Base-by-base conservation (phyloP, 2,797 vertebrate species). In the Labroides dimidiatus region DNA sequence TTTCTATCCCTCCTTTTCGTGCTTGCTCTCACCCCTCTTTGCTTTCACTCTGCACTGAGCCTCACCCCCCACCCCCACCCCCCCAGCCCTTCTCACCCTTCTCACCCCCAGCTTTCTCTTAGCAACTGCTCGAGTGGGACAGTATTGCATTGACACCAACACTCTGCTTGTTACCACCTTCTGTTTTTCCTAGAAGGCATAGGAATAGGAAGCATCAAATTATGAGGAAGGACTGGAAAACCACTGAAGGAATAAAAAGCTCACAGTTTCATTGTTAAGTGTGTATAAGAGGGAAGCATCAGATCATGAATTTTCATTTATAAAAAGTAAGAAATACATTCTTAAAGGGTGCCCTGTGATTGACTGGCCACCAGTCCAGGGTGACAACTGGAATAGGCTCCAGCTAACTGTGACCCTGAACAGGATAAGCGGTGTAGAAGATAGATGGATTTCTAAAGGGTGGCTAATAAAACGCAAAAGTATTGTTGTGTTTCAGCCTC, bases 1-100 rank as follows among this genome's bases (percentile, higher is more conserved):
- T 94, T 92, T 93, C 90, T 85, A 82, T 90, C 89, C 87, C 85
- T 87, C 84, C 80, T 89, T 86, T 92, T 64, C 53, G 81, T 92
- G 84, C 88, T 81, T 59, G 73, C 78, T 90, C 90, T 92, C 88
- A 84, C 77, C 80, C 78, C 84, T 88, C 78, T 88, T 84, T 88
- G 82, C 86, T 87, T 88, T 89, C 86, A 86, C 55, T 81, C 67
- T 52, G 64, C 58, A 48, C 74, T 17, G 71, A 77, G 49, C 17
- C 64, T 72, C 60, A 72, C 64, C 72, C 64, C 36, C 49, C 41
- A 3, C 15, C 39, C 48, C 23, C 55, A 20, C 65, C 43, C 54
- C 55, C 58, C 65, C 64, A 58, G 54, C 70, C 48, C 53, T 55
- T 61, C 69, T 69, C 67, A 54, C 71, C 33, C 27, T 50, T 50